Base-by-base conservation (phyloP, 2,888 invertebrate species). In the Himalopsyche japonica region DNA sequence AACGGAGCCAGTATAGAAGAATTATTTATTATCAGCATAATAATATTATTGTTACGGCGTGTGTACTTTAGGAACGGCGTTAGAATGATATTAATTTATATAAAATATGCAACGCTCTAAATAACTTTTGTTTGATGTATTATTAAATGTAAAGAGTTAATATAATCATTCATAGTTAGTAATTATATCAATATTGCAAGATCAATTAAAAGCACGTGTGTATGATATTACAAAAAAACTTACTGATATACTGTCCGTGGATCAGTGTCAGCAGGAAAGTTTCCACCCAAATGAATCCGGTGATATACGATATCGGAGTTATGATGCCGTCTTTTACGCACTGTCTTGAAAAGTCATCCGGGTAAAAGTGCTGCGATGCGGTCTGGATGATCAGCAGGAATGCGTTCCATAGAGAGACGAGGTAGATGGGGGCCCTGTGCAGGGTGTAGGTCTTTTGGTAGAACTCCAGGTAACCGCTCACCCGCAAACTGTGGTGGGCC, bases 391-490 rank as follows among this genome's bases (percentile, higher is more conserved):
- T 89, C 80, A 95, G 88, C 37, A 95, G 89, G 57, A 90, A 89
- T 0, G 92, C 93, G 90, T 91, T 95, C 94, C 92, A 95, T 24
- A 95, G 89, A 8, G 95, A 95, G 0, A 94, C 93, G 27, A 95
- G 89, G 87, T 94, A 93, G 70, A 95, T 89, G 0, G 95, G 95
- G 20, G 94, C 89, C 82, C 93, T 92, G 87, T 94, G 93, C 81
- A 93, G 93, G 83, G 91, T 90, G 87, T 92, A 92, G 0, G 93
- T 94, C 10, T 93, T 92, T 84, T 94, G 93, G 89, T 95, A 94
- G 88, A 95, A 95, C 81, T 95, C 95, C 84, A 95, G 91, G 88
- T 95, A 95, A 3, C 95, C 95, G 88, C 93, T 93, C 86, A 95
- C 90, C 84, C 95, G 91, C 64, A 95, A 89, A 86, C 91, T 90